Evolutionary conservation across 2,888 invertebrate species (phyloP).

Genomic region (Pandemis cinnamomeana): DNA sequence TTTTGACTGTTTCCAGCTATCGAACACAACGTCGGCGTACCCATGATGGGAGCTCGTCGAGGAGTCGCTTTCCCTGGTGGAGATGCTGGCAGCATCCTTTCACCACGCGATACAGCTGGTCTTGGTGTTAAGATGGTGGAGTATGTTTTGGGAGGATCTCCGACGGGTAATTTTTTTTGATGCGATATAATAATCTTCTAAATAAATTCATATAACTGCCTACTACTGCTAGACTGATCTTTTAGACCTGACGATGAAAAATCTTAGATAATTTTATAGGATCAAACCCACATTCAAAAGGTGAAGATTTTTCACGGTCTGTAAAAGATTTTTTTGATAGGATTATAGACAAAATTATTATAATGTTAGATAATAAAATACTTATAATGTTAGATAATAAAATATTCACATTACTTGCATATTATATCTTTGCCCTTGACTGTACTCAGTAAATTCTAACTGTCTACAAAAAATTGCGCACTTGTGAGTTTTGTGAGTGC

Average conservation of each 20-base stretch:
- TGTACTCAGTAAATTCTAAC: too few relatives aligned
- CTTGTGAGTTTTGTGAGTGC: too few relatives aligned
- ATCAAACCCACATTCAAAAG: constrained; percentile 84
- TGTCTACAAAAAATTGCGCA: too few relatives aligned
- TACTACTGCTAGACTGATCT: too few relatives aligned
- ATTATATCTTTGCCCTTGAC: too few relatives aligned
- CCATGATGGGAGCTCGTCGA: constrained; percentile 89
- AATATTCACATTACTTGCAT: too few relatives aligned
- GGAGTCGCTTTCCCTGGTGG: constrained; percentile 87
- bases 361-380: constrained; percentile 71
- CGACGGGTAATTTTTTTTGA: constrained; percentile 83
- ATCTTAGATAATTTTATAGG: constrained; percentile 44
- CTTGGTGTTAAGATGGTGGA: constrained; percentile 99
- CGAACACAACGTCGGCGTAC: constrained; percentile 79
- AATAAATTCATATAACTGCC: too few relatives aligned
- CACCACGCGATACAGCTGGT: constrained; percentile 95
- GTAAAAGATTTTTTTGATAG: constrained; percentile 84
- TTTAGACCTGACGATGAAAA: too few relatives aligned
- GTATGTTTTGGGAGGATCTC: constrained; percentile 97
- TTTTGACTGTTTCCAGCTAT: constrained; percentile 57
- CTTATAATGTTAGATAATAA: too few relatives aligned
- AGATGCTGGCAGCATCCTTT: constrained; percentile 86
- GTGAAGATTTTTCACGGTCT: constrained; percentile 86
- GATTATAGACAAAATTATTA: constrained; percentile 79
- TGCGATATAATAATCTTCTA: too few relatives aligned